A percentile compares a stretch with the other conserved stretches of the same genome.
Evolutionary conservation across 2,113 vertebrate species (phyloP).

Genomic region (Apodemus sylvaticus): DNA sequence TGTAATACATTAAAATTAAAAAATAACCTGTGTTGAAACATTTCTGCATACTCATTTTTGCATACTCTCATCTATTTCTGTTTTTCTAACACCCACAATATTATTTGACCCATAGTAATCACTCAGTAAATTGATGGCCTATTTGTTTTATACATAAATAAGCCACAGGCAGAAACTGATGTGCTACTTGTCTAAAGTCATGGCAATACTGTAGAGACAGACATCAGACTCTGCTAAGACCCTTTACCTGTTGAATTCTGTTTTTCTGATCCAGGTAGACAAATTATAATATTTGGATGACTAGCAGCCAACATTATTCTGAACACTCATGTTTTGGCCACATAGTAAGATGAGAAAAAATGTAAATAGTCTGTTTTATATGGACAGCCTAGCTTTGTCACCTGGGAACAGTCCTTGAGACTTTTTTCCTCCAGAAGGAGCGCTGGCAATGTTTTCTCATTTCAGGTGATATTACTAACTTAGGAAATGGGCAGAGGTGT

Average conservation of each 20-base stretch:
- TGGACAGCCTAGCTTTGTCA: neutral
- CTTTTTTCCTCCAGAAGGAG: conserved; percentile 45
- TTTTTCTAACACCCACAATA: neutral
- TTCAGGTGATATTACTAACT: conserved; percentile 63
- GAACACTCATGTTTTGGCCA: neutral
- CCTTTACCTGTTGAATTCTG: neutral
- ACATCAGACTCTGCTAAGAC: neutral
- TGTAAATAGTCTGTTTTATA: neutral
- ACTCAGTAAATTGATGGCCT: neutral
- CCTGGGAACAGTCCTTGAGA: neutral
- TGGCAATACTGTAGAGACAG: neutral
- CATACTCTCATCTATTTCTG: neutral
- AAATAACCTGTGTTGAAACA: neutral
- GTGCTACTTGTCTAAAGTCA: too few species aligned
- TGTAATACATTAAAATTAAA: neutral
- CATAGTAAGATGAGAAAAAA: fast-evolving
- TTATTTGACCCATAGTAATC: neutral
- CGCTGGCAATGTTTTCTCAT: conserved; percentile 71
- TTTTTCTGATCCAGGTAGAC: neutral
- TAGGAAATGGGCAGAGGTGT: conserved; percentile 77
- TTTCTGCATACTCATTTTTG: neutral
- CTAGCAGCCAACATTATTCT: neutral
- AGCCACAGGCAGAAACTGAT: neutral
- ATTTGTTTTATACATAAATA: neutral
- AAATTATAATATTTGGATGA: too few species aligned